Evolutionary conservation across 2,797 vertebrate genomes (phyloP).

Genomic region (Melanotaenia parkinsoni): DNA sequence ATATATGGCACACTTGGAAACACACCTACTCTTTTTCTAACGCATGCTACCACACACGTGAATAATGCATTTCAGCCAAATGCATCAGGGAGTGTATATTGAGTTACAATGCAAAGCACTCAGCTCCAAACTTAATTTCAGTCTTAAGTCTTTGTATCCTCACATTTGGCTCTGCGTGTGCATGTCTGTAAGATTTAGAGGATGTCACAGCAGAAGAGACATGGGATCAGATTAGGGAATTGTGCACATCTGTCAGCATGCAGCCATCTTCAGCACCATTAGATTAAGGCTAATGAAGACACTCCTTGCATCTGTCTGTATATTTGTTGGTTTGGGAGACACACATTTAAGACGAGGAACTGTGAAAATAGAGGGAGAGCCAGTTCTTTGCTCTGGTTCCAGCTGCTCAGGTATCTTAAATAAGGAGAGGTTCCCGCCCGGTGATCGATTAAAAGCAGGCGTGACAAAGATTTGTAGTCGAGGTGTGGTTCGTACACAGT

Average conservation of each 20-base stretch:
- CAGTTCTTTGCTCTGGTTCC: constrained; percentile 58
- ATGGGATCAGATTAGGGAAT: constrained; percentile 79
- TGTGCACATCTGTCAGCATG: constrained; percentile 80
- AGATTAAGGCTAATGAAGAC: constrained; percentile 79
- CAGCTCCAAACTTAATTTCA: constrained; percentile 73
- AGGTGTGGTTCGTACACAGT: constrained; percentile 43
- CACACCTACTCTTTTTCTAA: constrained; percentile 49
- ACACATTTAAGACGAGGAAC: constrained; percentile 16
- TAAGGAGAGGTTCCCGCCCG: constrained; percentile 54
- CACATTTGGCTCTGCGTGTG: constrained; percentile 33
- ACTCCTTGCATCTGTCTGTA: constrained; percentile 60
- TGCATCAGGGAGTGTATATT: constrained; percentile 70
- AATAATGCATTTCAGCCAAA: constrained; percentile 73
- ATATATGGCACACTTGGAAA: constrained; percentile 59
- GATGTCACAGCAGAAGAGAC: constrained; percentile 74
- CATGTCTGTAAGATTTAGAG: constrained; percentile 70
- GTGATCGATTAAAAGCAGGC: constrained; percentile 70
- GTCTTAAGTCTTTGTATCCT: constrained; percentile 57
- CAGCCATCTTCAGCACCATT: constrained; percentile 74
- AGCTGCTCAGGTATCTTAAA: constrained; percentile 70
- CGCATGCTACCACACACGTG: constrained; percentile 59
- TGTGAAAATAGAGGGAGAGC: constrained; percentile 11
- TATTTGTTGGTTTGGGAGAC: constrained; percentile 61
- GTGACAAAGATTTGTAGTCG: constrained; percentile 61
- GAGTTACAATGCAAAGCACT: constrained; percentile 83